Conservation (phyloP, 1,140 invertebrate genomes). For the Drosophila auraria region DNA sequence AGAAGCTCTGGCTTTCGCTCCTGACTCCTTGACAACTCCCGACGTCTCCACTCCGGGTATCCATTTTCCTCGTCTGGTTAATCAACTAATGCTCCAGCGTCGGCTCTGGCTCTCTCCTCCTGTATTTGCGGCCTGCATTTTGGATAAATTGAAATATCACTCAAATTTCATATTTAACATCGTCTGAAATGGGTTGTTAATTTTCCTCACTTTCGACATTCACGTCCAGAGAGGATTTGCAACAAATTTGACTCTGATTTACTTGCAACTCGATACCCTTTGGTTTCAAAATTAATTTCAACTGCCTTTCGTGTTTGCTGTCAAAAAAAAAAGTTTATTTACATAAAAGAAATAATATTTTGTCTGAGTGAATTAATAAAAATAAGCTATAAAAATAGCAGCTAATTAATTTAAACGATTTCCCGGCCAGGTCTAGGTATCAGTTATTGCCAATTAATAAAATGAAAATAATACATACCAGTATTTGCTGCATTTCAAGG, state of each 20-base stretch:
- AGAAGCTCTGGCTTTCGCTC: background rate
- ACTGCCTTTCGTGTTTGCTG: background rate
- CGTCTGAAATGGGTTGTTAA: background rate
- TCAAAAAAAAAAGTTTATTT: background rate
- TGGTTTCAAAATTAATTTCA: background rate
- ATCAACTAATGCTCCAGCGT: constrained; percentile 12
- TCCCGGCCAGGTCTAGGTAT: background rate
- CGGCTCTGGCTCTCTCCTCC: background rate
- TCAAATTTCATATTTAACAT: constrained; percentile 7
- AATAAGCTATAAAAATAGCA: background rate
- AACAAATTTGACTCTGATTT: background rate
- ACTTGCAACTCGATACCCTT: background rate
- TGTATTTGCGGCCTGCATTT: background rate
- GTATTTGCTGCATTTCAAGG: background rate
- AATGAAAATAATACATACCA: background rate
- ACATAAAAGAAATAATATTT: too few species aligned
- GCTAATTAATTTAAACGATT: background rate
- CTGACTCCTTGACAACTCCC: constrained; percentile 18
- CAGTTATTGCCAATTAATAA: background rate
- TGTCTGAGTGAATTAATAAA: too few species aligned
- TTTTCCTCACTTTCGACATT: constrained; percentile 1
- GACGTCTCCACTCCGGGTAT: background rate
- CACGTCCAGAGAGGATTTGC: background rate
- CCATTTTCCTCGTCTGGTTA: constrained; percentile 2
- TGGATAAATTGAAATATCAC: constrained; percentile 16